Base-by-base conservation (phyloP, 2,888 invertebrate species). In the Incurvaria masculella region DNA sequence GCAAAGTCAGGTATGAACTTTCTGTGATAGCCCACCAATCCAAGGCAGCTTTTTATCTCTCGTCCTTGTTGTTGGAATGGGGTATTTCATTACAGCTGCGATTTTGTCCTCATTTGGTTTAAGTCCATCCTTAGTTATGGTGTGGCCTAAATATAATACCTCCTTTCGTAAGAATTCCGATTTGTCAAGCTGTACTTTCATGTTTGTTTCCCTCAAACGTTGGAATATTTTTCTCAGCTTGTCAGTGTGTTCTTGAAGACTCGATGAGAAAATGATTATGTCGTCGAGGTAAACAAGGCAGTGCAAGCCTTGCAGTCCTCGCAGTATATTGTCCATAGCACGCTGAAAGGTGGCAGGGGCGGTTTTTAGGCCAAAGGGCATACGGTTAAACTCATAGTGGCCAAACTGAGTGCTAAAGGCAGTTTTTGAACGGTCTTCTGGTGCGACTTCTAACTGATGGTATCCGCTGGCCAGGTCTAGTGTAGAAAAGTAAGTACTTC, bases 341-440 rank as follows among this genome's bases (percentile, higher is more conserved):
- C 63, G 48, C 40, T 66, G 64, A 45, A 64, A 64, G 1, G 60
- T 61, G 19, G 56, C 56, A 0, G 62, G 63, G 11, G 61, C 57
- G 21, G 58, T 61, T 39, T 55, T 61, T 2, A 63, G 20, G 3
- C 61, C 62, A 44, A 62, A 61, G 0, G 61, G 61, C 60, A 62
- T 63, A 49, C 62, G 52, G 0, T 57, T 27, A 16, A 60, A 63
- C 49, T 64, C 62, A 20, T 57, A 63, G 27, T 64, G 63, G 11
- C 61, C 61, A 19, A 54, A 47, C 1, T 60, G 58, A 2, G 55
- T 61, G 0, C 52, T 49, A 33, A 65, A 63, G 4, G 60, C 63
- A 1, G 63, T 62, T 52, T 63, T 62, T 46, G 58, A 53, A 11
- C 57, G 52, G 21, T 61, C 59, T 0, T 56, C 45, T 0, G 45